Conservation (phyloP, 2,888 invertebrate species). For the Phaonia tiefii region DNA sequence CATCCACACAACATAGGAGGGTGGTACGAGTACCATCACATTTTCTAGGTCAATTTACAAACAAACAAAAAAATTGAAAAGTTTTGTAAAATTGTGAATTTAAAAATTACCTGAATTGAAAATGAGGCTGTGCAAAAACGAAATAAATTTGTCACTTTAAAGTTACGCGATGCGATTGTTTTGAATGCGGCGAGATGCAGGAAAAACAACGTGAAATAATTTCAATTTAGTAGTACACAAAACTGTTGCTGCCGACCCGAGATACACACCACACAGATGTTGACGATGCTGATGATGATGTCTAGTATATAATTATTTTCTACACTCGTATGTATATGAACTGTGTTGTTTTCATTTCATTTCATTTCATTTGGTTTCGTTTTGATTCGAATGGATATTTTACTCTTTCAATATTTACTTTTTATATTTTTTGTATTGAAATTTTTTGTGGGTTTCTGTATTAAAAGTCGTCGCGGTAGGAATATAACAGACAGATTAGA, state of each 20-base stretch:
- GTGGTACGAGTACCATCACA: background rate
- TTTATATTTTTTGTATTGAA: constrained; percentile 1
- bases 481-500: no score
- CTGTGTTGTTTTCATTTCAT: background rate
- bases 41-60: constrained; percentile 25
- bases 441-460: background rate
- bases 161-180: no score
- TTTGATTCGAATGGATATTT: no score
- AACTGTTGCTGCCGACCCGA: constrained; percentile 31
- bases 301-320: constrained; percentile 29
- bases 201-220: background rate
- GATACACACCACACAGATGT: constrained; percentile 3
- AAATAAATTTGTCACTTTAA: background rate
- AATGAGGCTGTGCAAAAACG: background rate
- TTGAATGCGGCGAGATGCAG: background rate
- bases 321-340: background rate
- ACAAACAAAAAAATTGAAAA: background rate
- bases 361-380: no score
- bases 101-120: constrained; percentile 15
- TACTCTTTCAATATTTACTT: no score
- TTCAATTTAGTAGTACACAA: constrained; percentile 10
- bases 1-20: background rate
- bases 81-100: background rate
- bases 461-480: no score
- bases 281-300: background rate